A percentile compares a stretch with the other conserved stretches of the same genome.
These are phyloP conservation scores for Clivina fossor DNA, from an alignment of 2,888 invertebrate species.

Conservation along the genomic window DNA sequence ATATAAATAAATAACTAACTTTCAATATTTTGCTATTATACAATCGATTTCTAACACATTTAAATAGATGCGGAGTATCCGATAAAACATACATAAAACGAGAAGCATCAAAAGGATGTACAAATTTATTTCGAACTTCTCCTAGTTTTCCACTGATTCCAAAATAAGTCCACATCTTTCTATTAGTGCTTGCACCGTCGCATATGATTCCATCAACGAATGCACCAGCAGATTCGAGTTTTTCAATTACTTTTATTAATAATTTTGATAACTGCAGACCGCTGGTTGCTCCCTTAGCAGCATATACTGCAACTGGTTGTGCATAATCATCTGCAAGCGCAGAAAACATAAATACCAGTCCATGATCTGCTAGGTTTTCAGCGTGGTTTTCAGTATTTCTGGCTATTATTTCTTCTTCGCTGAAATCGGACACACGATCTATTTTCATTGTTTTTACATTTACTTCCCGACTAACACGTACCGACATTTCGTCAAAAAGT, in stretches of 20 bases:
- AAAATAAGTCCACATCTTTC: conserved; percentile 34
- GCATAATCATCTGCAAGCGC: conserved; percentile 32
- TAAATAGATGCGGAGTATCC: conserved; percentile 13
- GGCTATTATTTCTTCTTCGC: conserved; percentile 8
- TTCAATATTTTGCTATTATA: conserved; percentile 16
- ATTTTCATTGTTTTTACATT: conserved; percentile 23
- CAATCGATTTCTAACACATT: conserved; percentile 11
- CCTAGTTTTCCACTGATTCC: conserved; percentile 32
- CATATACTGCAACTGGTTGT: conserved; percentile 37
- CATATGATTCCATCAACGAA: conserved; percentile 35
- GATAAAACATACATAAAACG: conserved; percentile 37
- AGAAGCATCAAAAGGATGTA: conserved; percentile 30
- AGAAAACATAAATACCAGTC: conserved; percentile 35
- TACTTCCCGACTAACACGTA: conserved; percentile 1
- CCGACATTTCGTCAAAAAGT: conserved; percentile 26
- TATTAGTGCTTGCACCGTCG: conserved; percentile 36
- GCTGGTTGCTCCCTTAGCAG: conserved; percentile 30
- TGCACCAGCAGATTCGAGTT: conserved; percentile 20
- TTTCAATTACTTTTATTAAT: background rate
- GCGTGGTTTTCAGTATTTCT: conserved; percentile 5
- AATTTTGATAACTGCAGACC: background rate
- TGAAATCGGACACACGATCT: conserved; percentile 21
- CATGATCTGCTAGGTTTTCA: conserved; percentile 30
- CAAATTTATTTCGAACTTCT: conserved; percentile 24
- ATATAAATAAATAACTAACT: conserved; percentile 28